Evolutionary conservation across 2,797 vertebrate species (phyloP).

Genomic region (Phataginus tetradactyla): DNA sequence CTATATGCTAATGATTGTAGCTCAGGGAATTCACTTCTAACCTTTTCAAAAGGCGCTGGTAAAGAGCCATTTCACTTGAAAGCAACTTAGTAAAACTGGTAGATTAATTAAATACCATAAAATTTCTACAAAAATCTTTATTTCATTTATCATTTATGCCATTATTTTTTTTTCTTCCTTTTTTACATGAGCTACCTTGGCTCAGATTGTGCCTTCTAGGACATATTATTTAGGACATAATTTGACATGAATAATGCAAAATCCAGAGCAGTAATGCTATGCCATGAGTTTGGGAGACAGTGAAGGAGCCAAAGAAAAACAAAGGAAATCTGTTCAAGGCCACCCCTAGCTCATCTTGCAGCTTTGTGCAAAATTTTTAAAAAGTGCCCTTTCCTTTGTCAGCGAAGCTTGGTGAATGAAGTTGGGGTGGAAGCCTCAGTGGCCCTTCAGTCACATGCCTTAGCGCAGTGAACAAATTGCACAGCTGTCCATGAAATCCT

Average conservation of each 20-base stretch:
- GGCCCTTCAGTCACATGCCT: too few relatives aligned
- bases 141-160: slow-evolving; percentile 84
- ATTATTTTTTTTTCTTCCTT: slow-evolving; percentile 76
- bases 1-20: slow-evolving; percentile 90
- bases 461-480: not conserved
- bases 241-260: slow-evolving; percentile 81
- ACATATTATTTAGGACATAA: slow-evolving; percentile 78
- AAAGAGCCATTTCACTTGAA: slow-evolving; percentile 89
- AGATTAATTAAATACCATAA: slow-evolving; percentile 89
- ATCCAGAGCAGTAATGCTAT: slow-evolving; percentile 78
- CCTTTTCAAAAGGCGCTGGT: slow-evolving; percentile 87
- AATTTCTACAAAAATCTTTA: slow-evolving; percentile 86
- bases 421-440: not conserved
- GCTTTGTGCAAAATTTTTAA: not conserved
- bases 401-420: not conserved
- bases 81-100: slow-evolving; percentile 88
- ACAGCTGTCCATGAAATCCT: not conserved
- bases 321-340: slow-evolving; percentile 65
- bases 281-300: slow-evolving; percentile 70
- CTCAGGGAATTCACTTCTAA: slow-evolving; percentile 89
- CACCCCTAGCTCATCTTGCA: not conserved
- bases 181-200: slow-evolving; percentile 78
- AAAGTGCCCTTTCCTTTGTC: not conserved
- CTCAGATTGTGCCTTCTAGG: slow-evolving; percentile 77
- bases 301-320: slow-evolving; percentile 77